Conservation (phyloP, 1,140 invertebrate genomes). For the Drosophila malerkotliana region DNA sequence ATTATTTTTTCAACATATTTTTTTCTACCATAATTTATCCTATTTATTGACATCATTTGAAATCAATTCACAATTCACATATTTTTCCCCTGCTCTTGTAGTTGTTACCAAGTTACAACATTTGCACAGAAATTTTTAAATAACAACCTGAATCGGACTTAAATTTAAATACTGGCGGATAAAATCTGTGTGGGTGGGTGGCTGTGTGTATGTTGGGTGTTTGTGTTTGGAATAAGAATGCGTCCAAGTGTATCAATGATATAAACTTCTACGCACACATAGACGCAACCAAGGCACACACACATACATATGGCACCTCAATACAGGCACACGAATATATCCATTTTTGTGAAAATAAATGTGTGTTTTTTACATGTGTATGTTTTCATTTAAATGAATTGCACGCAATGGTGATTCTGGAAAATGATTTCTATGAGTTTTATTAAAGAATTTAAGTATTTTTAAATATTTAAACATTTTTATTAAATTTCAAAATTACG, state of each 20-base stretch:
- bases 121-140: constrained; percentile 20
- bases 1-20: neutral
- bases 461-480: neutral
- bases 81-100: neutral
- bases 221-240: constrained; percentile 51
- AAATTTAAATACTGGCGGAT: constrained; percentile 34
- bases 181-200: neutral
- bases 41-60: constrained; percentile 32
- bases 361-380: neutral
- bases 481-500: neutral
- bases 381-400: constrained; percentile 44
- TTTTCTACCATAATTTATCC: constrained; percentile 1
- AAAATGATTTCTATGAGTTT: constrained; percentile 21
- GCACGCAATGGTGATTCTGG: constrained; percentile 13
- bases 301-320: constrained; percentile 10
- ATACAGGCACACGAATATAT: neutral
- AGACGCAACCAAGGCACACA: constrained; percentile 13
- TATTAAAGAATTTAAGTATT: neutral
- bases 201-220: neutral
- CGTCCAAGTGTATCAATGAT: constrained; percentile 71
- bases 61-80: constrained; percentile 12
- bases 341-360: neutral
- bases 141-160: constrained; percentile 13
- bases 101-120: neutral
- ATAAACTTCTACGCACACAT: constrained; percentile 60